A percentile compares a stretch with the other conserved stretches of the same genome.
phyloP scores from a whole-genome alignment of 2,797 vertebrate genomes.

The Chrosomus eos region DNA sequence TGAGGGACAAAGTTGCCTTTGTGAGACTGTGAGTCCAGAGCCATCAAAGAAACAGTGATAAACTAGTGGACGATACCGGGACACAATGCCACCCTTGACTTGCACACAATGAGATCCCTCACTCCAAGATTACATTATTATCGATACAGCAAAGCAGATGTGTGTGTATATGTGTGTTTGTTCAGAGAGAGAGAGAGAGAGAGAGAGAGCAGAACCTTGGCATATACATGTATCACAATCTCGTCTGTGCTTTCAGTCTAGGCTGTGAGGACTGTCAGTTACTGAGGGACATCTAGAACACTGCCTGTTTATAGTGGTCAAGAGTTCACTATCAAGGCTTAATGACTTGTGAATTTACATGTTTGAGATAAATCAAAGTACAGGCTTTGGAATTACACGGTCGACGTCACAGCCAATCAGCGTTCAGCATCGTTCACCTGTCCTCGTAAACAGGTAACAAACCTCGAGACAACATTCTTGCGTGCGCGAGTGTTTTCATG shows the following conservation, averaged over 20 bases:
- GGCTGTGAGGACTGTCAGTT: neutral
- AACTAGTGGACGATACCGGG: constrained; percentile 50
- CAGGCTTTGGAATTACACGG: neutral
- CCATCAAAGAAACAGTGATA: constrained; percentile 63
- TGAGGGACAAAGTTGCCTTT: constrained; percentile 60
- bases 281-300: neutral
- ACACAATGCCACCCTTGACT: constrained; percentile 64
- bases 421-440: constrained; percentile 58
- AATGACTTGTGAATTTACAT: constrained; percentile 62
- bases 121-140: constrained; percentile 37
- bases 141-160: constrained; percentile 17
- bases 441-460: constrained; percentile 43
- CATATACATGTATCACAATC: neutral
- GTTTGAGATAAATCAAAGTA: constrained; percentile 68
- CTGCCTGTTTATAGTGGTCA: neutral
- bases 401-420: constrained; percentile 66
- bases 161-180: constrained; percentile 21
- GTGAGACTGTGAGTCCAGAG: constrained; percentile 52
- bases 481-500: neutral
- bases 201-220: neutral
- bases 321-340: constrained; percentile 3
- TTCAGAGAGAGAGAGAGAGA: constrained; percentile 5
- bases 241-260: neutral
- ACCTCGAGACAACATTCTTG: constrained; percentile 12
- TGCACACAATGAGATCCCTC: constrained; percentile 37